A percentile compares a stretch with the other conserved stretches of the same genome.
Conservation (phyloP, 2,113 vertebrate species). For the Leptocoma aspasia region DNA sequence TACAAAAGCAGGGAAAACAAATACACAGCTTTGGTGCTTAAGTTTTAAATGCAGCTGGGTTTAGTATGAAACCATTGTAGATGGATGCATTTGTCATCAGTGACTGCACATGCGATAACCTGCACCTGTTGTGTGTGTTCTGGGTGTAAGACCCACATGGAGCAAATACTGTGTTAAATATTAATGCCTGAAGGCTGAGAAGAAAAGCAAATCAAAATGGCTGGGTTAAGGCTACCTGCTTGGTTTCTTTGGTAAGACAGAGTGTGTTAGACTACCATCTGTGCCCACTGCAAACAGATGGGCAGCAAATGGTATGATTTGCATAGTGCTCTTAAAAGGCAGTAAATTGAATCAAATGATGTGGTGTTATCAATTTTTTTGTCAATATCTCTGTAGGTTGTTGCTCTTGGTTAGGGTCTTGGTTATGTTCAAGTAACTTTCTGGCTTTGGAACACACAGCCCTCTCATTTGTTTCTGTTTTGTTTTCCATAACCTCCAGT, state of each 20-base stretch:
- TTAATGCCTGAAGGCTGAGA: neutral
- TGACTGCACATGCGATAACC: neutral
- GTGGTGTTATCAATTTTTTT: neutral
- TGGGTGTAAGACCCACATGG: neutral
- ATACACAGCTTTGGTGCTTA: fast-evolving
- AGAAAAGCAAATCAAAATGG: neutral
- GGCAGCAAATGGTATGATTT: neutral
- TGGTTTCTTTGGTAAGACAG: neutral
- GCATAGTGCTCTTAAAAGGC: neutral
- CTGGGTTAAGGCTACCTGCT: neutral
- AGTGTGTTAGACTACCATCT: neutral
- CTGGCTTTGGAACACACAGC: neutral
- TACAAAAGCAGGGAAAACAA: neutral
- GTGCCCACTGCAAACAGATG: neutral
- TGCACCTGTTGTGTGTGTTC: neutral
- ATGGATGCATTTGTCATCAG: neutral
- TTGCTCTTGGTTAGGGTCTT: neutral
- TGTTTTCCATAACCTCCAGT: neutral
- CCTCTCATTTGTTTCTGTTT: neutral
- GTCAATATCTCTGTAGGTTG: neutral
- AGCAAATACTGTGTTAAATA: neutral
- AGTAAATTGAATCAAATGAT: neutral
- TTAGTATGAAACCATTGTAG: neutral
- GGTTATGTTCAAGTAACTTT: neutral
- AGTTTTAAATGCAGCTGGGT: neutral